phyloP scores from a whole-genome alignment of 2,797 vertebrate species.

The Selene dorsalis region DNA sequence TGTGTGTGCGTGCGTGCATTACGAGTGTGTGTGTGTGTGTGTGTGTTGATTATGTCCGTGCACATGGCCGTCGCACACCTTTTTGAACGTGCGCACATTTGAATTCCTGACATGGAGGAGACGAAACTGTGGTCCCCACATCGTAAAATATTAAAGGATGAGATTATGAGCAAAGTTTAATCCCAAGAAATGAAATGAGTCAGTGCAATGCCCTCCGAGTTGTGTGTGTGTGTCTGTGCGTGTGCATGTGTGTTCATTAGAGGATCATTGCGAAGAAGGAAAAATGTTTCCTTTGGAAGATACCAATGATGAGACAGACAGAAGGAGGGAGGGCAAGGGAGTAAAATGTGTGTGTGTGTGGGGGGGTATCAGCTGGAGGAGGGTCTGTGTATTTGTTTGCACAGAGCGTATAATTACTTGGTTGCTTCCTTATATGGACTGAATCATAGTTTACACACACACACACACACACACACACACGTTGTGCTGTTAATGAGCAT shows the following conservation, averaged over 20 bases:
- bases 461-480: conserved; percentile 61
- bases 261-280: conserved; percentile 13
- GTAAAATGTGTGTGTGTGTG: neutral
- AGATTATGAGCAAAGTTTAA: neutral
- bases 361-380: conserved; percentile 7
- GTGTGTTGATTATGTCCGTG: conserved; percentile 10
- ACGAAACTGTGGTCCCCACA: conserved; percentile 1
- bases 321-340: conserved; percentile 10
- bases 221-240: neutral
- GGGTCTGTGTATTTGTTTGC: conserved; percentile 66
- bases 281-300: conserved; percentile 24
- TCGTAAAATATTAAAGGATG: conserved; percentile 9
- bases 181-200: neutral
- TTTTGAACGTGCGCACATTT: conserved; percentile 4
- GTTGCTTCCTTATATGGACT: conserved; percentile 60
- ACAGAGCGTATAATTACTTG: conserved; percentile 75
- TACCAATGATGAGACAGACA: conserved; percentile 11
- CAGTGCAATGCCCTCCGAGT: neutral
- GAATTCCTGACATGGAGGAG: neutral
- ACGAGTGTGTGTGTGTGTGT: conserved; percentile 17
- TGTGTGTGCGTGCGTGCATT: conserved; percentile 22
- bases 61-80: conserved; percentile 14
- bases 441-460: conserved; percentile 65
- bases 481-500: conserved; percentile 68
- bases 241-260: neutral